phyloP scores from a whole-genome alignment of 2,888 invertebrate species.

The Iselma pallidipennis region DNA sequence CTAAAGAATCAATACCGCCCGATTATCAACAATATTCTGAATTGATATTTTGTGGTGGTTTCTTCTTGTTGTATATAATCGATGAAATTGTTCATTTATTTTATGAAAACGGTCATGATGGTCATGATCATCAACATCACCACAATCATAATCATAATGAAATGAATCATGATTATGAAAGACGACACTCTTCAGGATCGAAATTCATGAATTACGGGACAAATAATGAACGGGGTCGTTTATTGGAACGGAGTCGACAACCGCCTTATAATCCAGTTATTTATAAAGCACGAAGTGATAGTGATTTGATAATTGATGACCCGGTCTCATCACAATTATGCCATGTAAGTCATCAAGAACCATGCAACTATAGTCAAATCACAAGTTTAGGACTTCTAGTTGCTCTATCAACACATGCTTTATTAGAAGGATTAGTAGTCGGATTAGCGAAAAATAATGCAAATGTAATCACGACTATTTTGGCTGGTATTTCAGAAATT shows the following conservation, averaged over 20 bases:
- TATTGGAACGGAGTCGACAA: slow-evolving; percentile 22
- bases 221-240: slow-evolving; percentile 20
- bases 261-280: slow-evolving; percentile 42
- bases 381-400: slow-evolving; percentile 69
- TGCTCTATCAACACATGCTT: slow-evolving; percentile 76
- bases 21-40: slow-evolving; percentile 61
- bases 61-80: slow-evolving; percentile 71
- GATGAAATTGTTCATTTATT: slow-evolving; percentile 74
- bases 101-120: slow-evolving; percentile 57
- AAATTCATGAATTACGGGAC: slow-evolving; percentile 22
- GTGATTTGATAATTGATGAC: slow-evolving; percentile 31
- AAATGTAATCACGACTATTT: slow-evolving; percentile 58
- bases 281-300: slow-evolving; percentile 36
- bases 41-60: slow-evolving; percentile 68
- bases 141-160: background rate
- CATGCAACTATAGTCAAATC: slow-evolving; percentile 65
- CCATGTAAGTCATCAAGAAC: slow-evolving; percentile 69
- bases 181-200: background rate
- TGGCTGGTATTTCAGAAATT: background rate
- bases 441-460: slow-evolving; percentile 70
- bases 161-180: background rate
- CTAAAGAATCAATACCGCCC: slow-evolving; percentile 61
- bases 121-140: slow-evolving; percentile 25
- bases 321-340: slow-evolving; percentile 58
- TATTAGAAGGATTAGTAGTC: slow-evolving; percentile 81